Conservation (phyloP, 2,113 vertebrate genomes). For the Asarcornis scutulata region DNA sequence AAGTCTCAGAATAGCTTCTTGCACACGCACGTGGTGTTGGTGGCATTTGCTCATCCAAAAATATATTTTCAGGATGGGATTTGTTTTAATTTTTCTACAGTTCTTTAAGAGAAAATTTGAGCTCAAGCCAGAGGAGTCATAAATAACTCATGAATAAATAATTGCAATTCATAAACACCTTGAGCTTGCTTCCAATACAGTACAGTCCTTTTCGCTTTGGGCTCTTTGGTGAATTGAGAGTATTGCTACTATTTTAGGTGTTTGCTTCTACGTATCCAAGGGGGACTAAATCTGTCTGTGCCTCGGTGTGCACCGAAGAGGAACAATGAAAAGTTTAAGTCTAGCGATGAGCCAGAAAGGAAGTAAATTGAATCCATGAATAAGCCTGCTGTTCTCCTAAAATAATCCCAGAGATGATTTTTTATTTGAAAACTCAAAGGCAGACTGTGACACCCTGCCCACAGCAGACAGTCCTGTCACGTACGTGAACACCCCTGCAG, state of each 20-base stretch:
- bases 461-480: slow-evolving; percentile 17
- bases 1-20: slow-evolving; percentile 45
- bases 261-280: not conserved
- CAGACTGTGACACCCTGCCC: slow-evolving; percentile 5
- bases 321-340: slow-evolving; percentile 43
- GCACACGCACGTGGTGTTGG: not conserved
- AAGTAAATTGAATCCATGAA: slow-evolving; percentile 33
- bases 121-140: slow-evolving; percentile 61
- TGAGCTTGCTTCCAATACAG: not conserved
- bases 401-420: slow-evolving; percentile 43
- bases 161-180: slow-evolving; percentile 73
- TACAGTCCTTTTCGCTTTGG: not conserved
- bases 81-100: slow-evolving; percentile 59
- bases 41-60: slow-evolving; percentile 62
- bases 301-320: not conserved
- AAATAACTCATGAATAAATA: slow-evolving; percentile 76
- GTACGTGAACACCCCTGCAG: slow-evolving; percentile 1
- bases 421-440: slow-evolving; percentile 31
- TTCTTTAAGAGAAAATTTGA: slow-evolving; percentile 55
- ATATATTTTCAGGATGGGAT: slow-evolving; percentile 61
- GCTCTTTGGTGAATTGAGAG: slow-evolving; percentile 6
- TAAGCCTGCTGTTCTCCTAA: slow-evolving; percentile 48
- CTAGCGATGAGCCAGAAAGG: not conserved
- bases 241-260: not conserved
- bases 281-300: not conserved